Percentiles rank a stretch among this genome's conserved stretches.
Evolutionary conservation across 2,797 vertebrate genomes (phyloP).

Genomic region (Eurystomus glaucurus): DNA sequence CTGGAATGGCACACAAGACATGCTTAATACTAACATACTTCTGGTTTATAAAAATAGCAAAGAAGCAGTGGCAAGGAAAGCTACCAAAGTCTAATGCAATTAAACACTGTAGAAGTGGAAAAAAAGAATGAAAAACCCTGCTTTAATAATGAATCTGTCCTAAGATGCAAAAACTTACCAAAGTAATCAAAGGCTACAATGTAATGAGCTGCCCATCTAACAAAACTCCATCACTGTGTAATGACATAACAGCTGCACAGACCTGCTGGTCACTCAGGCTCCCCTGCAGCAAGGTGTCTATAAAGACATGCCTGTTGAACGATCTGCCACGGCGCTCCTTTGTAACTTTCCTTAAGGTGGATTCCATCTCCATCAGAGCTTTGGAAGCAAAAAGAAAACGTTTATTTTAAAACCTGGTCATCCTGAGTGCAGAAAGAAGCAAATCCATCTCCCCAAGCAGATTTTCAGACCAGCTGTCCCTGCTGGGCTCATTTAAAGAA

Average conservation of each 20-base stretch:
- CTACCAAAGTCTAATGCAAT: background rate
- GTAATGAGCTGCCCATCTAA: constrained; percentile 1
- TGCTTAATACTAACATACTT: background rate
- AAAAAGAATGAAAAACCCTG: background rate
- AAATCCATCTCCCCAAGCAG: constrained; percentile 26
- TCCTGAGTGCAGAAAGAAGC: constrained; percentile 14
- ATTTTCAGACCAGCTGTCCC: constrained; percentile 64
- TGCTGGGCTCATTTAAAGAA: constrained; percentile 27
- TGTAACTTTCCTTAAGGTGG: constrained; percentile 88
- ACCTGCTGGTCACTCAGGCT: constrained; percentile 94
- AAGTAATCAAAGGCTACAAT: constrained; percentile 1
- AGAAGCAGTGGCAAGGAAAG: background rate
- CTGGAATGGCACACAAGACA: background rate
- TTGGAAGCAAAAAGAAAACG: constrained; percentile 58
- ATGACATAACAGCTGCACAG: constrained; percentile 38
- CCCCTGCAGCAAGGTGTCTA: constrained; percentile 91
- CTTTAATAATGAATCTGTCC: background rate
- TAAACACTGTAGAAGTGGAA: background rate
- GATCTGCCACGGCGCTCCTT: constrained; percentile 88
- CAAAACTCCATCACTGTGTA: background rate
- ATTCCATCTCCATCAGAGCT: constrained; percentile 94
- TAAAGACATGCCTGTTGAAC: constrained; percentile 84
- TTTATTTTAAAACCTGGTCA: constrained; percentile 51
- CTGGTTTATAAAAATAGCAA: constrained; percentile 24
- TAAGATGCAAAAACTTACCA: background rate